These are phyloP conservation scores for Sympetrum striolatum DNA, from an alignment of 2,888 invertebrate genomes.

Conservation along the genomic window DNA sequence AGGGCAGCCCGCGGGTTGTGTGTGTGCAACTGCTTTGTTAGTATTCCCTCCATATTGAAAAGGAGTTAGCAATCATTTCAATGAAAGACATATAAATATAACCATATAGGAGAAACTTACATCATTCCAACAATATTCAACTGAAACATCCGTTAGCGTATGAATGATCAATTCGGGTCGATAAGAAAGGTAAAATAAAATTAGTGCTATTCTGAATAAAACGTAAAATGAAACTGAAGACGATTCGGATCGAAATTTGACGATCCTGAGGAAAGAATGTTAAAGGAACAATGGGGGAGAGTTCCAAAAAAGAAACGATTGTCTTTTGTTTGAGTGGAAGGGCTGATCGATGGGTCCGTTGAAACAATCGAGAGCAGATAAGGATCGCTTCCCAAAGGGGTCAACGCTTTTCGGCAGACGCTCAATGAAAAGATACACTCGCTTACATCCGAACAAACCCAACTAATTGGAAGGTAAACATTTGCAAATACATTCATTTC, in stretches of 20 bases:
- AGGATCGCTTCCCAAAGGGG: neutral
- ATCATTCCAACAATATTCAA: too few species aligned
- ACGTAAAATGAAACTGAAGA: neutral
- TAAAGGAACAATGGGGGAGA: neutral
- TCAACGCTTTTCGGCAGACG: neutral
- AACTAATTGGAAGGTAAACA: neutral
- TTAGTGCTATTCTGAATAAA: neutral
- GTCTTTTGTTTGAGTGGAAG: neutral
- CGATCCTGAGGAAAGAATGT: neutral
- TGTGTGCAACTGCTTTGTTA: too few species aligned
- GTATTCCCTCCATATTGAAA: too few species aligned
- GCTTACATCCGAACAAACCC: neutral
- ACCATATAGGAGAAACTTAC: too few species aligned
- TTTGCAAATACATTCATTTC: neutral
- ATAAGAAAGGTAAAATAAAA: neutral
- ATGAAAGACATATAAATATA: too few species aligned
- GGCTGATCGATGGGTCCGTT: conserved; percentile 26
- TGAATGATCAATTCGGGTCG: too few species aligned
- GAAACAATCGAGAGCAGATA: conserved; percentile 33
- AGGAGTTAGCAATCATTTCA: too few species aligned
- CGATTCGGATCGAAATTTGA: neutral
- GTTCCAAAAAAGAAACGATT: neutral
- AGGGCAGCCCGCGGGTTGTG: too few species aligned
- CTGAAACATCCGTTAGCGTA: too few species aligned
- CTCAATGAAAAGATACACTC: neutral